Percentiles rank a stretch among this genome's conserved stretches.
These are phyloP conservation scores for Apodemus sylvaticus DNA, from an alignment of 2,113 vertebrate species.

Conservation along the genomic window DNA sequence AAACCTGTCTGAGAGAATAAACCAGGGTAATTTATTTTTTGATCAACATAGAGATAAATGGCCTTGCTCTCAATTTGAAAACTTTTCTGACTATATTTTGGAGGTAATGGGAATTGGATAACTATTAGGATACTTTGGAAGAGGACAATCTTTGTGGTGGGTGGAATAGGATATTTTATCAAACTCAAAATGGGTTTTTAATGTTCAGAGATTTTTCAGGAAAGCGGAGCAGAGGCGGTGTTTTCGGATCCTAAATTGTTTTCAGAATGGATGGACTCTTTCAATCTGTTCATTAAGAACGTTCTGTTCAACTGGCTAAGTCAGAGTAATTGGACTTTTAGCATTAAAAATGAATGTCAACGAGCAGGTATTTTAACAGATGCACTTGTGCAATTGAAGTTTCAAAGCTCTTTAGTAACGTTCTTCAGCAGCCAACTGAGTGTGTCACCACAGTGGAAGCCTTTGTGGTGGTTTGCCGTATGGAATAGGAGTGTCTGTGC, in stretches of 20 bases:
- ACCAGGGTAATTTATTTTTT: slow-evolving; percentile 64
- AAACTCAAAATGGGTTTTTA: slow-evolving; percentile 63
- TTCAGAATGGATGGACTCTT: slow-evolving; percentile 49
- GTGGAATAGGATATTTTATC: background rate
- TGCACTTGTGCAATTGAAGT: background rate
- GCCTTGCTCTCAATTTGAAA: slow-evolving; percentile 36
- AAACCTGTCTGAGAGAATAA: slow-evolving; percentile 46
- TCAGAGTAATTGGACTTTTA: slow-evolving; percentile 57
- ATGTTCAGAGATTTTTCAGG: slow-evolving; percentile 56
- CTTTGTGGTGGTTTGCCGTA: background rate
- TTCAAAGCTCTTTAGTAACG: background rate
- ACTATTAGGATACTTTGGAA: background rate
- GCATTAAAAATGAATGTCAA: slow-evolving; percentile 13
- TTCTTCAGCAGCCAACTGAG: slow-evolving; percentile 68
- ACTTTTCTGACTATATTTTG: slow-evolving; percentile 29
- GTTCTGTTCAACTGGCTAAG: slow-evolving; percentile 39
- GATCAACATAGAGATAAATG: slow-evolving; percentile 18
- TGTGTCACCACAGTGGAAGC: background rate
- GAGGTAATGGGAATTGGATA: slow-evolving; percentile 24
- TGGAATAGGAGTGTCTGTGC: background rate
- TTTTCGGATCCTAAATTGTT: slow-evolving; percentile 42
- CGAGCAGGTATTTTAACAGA: background rate
- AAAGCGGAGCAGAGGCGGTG: background rate
- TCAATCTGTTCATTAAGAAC: slow-evolving; percentile 45
- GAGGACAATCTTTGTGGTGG: background rate